Evolutionary conservation across 1,140 invertebrate species (phyloP), one percentile per base, ranked within the genome.

Genomic region (Leptopilina boulardi): DNA sequence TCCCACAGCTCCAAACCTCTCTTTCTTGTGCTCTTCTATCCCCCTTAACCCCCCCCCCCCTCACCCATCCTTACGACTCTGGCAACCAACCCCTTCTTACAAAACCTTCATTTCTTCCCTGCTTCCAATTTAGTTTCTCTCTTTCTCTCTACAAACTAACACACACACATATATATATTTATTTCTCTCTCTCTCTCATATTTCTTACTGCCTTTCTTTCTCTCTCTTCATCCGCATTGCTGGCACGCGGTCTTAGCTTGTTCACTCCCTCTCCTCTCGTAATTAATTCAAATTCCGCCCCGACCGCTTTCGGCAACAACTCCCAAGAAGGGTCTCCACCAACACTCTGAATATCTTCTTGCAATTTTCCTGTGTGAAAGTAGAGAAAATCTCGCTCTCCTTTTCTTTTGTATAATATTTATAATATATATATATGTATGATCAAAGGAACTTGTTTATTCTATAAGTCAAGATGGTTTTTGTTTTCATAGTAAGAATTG

Each of bases 241-340:
- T 73, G 74, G 73, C 78, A 66, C 72, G 71, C 73, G 70, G 71
- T 83, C 73, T 72, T 73, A 78, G 71, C 76, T 81, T 82, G 77
- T 75, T 78, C 80, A 76, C 76, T 75, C 80, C 71, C 21, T 0
- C 2, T 15, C 19, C 56, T 21, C 21, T 13, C 77, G 82, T 80
- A 86, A 87, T 87, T 87, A 86, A 86, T 87, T 87, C 79, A 86
- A 85, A 87, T 87, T 87, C 85, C 81, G 77, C 77, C 59, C 74
- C 80, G 79, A 83, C 75, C 82, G 79, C 79, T 85, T 84, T 80
- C 80, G 78, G 79, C 78, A 78, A 78, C 79, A 83, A 84, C 83
- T 81, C 75, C n/a, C 74, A 76, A 75, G 71, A 76, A 77, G 74
- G 71, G 79, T 84, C 78, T 76, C 73, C 73, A 72, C 74, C 59